Evolutionary conservation across 1,140 invertebrate species (phyloP).

Genomic region (Cephus cinctus): DNA sequence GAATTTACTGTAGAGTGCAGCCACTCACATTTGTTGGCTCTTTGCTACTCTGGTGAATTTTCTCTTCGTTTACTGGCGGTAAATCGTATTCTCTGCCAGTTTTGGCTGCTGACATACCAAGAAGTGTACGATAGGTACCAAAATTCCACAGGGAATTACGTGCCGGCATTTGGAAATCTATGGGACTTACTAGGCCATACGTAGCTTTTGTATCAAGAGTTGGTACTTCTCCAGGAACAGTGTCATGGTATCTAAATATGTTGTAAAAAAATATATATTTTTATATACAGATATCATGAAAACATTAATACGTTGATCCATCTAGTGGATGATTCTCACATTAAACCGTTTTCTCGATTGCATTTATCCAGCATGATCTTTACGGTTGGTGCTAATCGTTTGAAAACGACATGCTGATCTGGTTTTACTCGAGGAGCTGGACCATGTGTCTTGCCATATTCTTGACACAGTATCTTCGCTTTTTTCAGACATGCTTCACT

Average conservation of each 20-base stretch:
- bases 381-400: constrained; percentile 61
- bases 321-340: constrained; percentile 70
- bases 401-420: constrained; percentile 68
- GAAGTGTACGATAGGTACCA: constrained; percentile 28
- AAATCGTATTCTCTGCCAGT: constrained; percentile 56
- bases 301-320: constrained; percentile 64
- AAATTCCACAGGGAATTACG: constrained; percentile 61
- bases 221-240: constrained; percentile 64
- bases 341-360: constrained; percentile 72
- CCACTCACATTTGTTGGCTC: constrained; percentile 68
- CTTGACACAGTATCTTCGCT: constrained; percentile 59
- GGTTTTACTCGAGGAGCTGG: constrained; percentile 63
- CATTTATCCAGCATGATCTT: constrained; percentile 69
- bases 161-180: constrained; percentile 61
- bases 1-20: constrained; percentile 58
- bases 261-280: constrained; percentile 11
- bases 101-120: constrained; percentile 29
- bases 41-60: constrained; percentile 61
- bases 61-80: constrained; percentile 67
- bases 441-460: constrained; percentile 64
- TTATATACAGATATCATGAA: not conserved
- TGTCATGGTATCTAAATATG: constrained; percentile 66
- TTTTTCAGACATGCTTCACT: constrained; percentile 60
- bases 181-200: constrained; percentile 68
- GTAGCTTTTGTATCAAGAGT: constrained; percentile 66